These are phyloP conservation scores for Drepanosiphum platanoidis DNA, from an alignment of 2,888 invertebrate species.

Conservation along the genomic window DNA sequence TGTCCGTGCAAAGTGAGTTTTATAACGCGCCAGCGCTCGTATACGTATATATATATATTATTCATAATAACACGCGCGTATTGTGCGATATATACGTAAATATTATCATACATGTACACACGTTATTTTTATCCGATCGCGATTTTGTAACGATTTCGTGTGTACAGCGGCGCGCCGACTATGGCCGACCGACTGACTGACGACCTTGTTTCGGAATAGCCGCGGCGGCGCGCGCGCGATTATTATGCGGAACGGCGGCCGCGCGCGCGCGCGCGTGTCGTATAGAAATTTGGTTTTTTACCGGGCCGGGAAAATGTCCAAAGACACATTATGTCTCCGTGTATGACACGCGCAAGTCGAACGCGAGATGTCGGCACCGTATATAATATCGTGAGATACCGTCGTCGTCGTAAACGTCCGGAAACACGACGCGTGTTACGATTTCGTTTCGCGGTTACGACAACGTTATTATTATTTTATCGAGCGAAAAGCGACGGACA, in stretches of 20 bases:
- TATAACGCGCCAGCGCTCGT: not conserved
- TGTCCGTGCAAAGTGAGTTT: not conserved
- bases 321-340: not conserved
- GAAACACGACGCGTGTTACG: not conserved
- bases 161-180: not conserved
- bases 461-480: not conserved
- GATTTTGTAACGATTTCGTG: conserved; percentile 59
- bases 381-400: not conserved
- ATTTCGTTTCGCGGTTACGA: not conserved
- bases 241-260: conserved; percentile 56
- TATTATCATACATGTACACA: not conserved
- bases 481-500: too few relatives aligned
- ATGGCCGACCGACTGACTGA: too few relatives aligned
- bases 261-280: not conserved
- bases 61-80: too few relatives aligned
- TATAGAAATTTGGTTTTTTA: not conserved
- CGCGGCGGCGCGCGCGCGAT: conserved; percentile 16
- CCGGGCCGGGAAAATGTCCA: conserved; percentile 19
- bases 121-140: conserved; percentile 19
- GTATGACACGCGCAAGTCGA: not conserved
- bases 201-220: conserved; percentile 52
- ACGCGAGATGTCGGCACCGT: too few relatives aligned
- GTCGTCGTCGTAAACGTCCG: not conserved
- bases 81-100: not conserved
- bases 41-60: not conserved